These are phyloP conservation scores for Heliornis fulica DNA, from an alignment of 2,113 vertebrate genomes.

Conservation along the genomic window DNA sequence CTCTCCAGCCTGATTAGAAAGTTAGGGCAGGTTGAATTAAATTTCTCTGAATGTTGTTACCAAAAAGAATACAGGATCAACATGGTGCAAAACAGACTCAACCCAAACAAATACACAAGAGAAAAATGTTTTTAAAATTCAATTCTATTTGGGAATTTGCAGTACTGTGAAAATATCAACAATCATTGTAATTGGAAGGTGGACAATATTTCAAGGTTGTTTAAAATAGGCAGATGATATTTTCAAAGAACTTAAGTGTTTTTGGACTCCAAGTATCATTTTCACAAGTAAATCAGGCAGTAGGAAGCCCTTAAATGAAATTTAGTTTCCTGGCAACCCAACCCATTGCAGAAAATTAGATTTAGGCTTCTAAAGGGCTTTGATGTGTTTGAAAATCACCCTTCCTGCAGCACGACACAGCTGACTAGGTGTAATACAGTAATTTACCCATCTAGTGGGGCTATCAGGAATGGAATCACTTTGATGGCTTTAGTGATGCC, in stretches of 20 bases:
- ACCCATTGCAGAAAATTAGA: slow-evolving; percentile 31
- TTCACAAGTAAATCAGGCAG: slow-evolving; percentile 5
- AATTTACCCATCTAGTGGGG: background rate
- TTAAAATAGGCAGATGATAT: background rate
- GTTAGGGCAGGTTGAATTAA: slow-evolving; percentile 4
- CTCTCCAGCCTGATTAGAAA: slow-evolving; percentile 30
- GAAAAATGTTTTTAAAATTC: background rate
- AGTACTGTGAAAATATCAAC: background rate
- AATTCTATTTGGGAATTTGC: background rate
- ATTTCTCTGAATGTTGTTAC: background rate
- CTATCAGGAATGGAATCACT: background rate
- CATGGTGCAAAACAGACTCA: background rate
- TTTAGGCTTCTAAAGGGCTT: slow-evolving; percentile 39
- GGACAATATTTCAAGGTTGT: background rate
- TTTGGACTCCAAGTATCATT: background rate
- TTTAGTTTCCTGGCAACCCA: slow-evolving; percentile 55
- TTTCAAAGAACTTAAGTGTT: background rate
- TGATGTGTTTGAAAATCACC: slow-evolving; percentile 34
- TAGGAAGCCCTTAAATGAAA: slow-evolving; percentile 49
- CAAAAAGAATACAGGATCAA: background rate
- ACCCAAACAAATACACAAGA: background rate
- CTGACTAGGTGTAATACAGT: background rate
- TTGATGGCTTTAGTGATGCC: background rate
- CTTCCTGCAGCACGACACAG: slow-evolving; percentile 22
- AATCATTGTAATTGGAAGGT: background rate